Evolutionary conservation across 2,113 vertebrate genomes (phyloP).

Genomic region (Ceyx cyanopectus): DNA sequence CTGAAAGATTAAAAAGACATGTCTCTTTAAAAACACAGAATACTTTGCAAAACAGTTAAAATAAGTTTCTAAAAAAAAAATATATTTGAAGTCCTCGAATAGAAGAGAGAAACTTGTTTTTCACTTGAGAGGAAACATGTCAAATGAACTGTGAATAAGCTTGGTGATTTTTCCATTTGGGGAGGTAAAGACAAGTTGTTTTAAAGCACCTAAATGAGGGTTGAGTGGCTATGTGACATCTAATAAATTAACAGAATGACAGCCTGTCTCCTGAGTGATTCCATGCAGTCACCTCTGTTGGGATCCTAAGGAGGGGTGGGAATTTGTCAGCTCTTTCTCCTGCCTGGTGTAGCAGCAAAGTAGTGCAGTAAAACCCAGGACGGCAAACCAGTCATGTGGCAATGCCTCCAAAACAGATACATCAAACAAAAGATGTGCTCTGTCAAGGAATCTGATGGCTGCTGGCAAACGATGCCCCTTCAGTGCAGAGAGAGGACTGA

Average conservation of each 20-base stretch:
- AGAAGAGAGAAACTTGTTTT: neutral
- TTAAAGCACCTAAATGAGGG: conserved; percentile 14
- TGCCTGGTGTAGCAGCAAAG: neutral
- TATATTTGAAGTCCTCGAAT: neutral
- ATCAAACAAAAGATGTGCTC: neutral
- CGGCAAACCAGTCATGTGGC: neutral
- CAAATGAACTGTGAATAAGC: neutral
- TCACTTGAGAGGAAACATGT: neutral
- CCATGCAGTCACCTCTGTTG: neutral
- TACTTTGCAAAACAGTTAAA: neutral
- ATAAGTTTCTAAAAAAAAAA: neutral
- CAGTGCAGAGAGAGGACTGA: neutral
- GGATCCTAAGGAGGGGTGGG: neutral
- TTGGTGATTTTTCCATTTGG: neutral
- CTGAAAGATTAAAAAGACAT: neutral
- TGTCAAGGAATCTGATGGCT: neutral
- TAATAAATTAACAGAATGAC: conserved; percentile 17
- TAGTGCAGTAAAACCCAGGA: neutral
- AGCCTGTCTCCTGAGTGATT: neutral
- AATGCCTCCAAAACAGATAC: neutral
- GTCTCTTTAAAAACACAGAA: neutral
- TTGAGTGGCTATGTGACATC: neutral
- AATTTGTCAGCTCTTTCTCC: neutral
- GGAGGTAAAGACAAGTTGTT: neutral
- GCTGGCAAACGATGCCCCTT: neutral